These are phyloP conservation scores for Petrophora chlorosata DNA, from an alignment of 2,888 invertebrate species.

Conservation along the genomic window DNA sequence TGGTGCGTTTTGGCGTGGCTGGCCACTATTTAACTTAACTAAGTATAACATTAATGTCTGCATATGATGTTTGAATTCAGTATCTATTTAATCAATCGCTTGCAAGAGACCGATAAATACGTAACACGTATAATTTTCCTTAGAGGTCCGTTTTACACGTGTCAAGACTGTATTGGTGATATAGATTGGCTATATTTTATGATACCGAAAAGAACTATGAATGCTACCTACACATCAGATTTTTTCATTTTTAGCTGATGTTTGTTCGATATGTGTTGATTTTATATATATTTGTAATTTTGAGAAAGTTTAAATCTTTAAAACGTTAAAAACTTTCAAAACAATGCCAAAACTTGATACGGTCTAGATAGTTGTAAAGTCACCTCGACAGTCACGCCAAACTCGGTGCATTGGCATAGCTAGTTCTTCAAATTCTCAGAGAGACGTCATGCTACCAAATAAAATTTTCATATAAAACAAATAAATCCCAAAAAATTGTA, in stretches of 20 bases:
- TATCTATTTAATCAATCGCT: conserved; percentile 1
- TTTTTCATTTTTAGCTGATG: too few species aligned
- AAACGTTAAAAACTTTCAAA: background rate
- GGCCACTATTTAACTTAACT: conserved; percentile 15
- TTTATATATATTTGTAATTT: too few species aligned
- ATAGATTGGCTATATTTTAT: background rate
- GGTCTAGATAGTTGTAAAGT: background rate
- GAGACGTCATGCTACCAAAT: conserved; percentile 51
- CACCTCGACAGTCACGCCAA: conserved; percentile 35
- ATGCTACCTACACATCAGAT: too few species aligned
- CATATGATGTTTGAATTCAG: background rate
- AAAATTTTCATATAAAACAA: conserved; percentile 49
- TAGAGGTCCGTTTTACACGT: conserved; percentile 3
- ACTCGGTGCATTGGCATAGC: conserved; percentile 49
- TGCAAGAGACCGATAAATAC: background rate
- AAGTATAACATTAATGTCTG: background rate
- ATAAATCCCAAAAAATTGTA: conserved; percentile 51
- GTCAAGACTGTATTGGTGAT: background rate
- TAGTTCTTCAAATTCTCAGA: conserved; percentile 39
- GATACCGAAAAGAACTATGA: too few species aligned
- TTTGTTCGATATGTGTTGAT: too few species aligned
- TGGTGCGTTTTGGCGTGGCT: conserved; percentile 39
- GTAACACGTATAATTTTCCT: background rate
- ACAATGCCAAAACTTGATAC: background rate
- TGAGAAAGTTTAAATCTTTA: too few species aligned